Conservation (phyloP, 2,888 invertebrate species). For the Tetrapedia diversipes region DNA sequence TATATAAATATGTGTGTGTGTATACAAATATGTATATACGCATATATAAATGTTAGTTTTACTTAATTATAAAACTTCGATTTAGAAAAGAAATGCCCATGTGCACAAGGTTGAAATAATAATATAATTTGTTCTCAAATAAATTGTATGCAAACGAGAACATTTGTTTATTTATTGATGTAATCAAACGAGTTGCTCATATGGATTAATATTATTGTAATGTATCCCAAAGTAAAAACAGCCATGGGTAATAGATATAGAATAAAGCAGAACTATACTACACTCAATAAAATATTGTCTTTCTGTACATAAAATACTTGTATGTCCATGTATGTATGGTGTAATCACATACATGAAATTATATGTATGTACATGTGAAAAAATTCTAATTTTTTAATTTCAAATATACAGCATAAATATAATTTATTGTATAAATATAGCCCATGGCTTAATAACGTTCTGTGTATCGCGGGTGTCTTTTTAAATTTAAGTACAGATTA, state of each 20-base stretch:
- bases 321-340: conserved; percentile 57
- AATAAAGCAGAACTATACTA: conserved; percentile 46
- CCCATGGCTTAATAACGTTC: conserved; percentile 53
- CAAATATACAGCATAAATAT: conserved; percentile 48
- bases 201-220: conserved; percentile 47
- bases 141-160: conserved; percentile 52
- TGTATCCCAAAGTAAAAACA: conserved; percentile 44
- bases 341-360: conserved; percentile 45
- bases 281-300: conserved; percentile 46
- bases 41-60: conserved; percentile 64
- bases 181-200: conserved; percentile 56
- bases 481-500: conserved; percentile 58
- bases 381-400: conserved; percentile 59
- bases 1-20: conserved; percentile 60
- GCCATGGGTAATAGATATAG: conserved; percentile 58
- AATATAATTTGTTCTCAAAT: conserved; percentile 58
- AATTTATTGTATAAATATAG: conserved; percentile 47
- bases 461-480: conserved; percentile 60
- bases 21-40: conserved; percentile 51
- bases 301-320: conserved; percentile 62
- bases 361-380: conserved; percentile 52
- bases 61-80: conserved; percentile 61
- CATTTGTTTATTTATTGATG: conserved; percentile 60
- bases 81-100: conserved; percentile 55
- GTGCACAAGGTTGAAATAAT: conserved; percentile 56